Conservation (phyloP, 2,113 vertebrate species). For the Nesogale talazaci region DNA sequence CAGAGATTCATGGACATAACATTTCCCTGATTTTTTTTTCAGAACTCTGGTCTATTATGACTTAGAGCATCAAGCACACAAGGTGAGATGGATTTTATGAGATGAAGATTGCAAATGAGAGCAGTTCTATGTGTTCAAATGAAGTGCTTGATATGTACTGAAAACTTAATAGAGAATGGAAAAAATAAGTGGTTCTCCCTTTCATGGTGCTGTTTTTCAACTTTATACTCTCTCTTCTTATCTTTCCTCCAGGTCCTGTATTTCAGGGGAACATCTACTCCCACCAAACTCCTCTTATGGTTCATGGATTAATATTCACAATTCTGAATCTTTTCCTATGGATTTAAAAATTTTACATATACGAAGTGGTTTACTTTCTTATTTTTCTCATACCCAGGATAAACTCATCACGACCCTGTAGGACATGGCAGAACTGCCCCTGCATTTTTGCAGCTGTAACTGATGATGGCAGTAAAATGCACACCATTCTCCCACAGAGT, state of each 20-base stretch:
- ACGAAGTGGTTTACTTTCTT: no score
- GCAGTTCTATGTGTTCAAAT: neutral
- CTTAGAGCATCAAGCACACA: neutral
- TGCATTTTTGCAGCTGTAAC: no score
- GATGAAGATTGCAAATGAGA: neutral
- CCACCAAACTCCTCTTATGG: no score
- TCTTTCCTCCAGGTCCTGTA: neutral
- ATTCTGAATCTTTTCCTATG: neutral
- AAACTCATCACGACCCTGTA: no score
- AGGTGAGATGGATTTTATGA: neutral
- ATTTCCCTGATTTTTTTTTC: neutral
- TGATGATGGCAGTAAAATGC: no score
- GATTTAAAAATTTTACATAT: neutral
- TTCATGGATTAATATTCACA: neutral
- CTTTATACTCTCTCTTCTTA: neutral
- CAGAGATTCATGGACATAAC: slow-evolving; percentile 8
- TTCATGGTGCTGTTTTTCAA: neutral
- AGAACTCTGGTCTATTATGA: neutral
- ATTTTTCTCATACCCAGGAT: no score
- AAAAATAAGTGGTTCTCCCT: neutral
- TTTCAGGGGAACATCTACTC: neutral
- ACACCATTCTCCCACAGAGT: no score
- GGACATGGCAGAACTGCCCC: no score
- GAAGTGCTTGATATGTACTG: neutral
- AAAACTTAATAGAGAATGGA: neutral